phyloP scores from a whole-genome alignment of 2,797 vertebrate species.

The Ctenopoma kingsleyae region DNA sequence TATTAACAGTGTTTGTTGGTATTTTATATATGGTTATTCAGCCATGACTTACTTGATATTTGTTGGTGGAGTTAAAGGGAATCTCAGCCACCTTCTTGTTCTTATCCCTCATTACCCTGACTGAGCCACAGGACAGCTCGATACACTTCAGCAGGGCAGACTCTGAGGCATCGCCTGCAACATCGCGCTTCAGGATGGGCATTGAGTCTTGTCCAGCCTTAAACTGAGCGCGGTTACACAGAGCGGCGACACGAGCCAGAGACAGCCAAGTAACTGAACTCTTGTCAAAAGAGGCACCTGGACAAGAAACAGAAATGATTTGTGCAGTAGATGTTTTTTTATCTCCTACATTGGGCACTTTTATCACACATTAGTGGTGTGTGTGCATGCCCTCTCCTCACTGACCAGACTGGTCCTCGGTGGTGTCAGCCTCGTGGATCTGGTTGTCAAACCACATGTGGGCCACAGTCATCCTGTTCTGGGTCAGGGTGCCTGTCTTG shows the following conservation, averaged over 20 bases:
- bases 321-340: neutral
- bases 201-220: conserved; percentile 90
- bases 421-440: conserved; percentile 96
- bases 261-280: conserved; percentile 90
- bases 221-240: conserved; percentile 94
- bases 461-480: conserved; percentile 96
- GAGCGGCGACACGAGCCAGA: conserved; percentile 87
- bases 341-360: no score
- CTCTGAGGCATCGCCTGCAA: conserved; percentile 93
- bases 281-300: conserved; percentile 93
- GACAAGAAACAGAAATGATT: conserved; percentile 6
- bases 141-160: conserved; percentile 94
- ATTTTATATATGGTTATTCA: neutral
- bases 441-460: conserved; percentile 98
- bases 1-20: neutral
- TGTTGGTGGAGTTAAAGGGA: conserved; percentile 96
- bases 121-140: conserved; percentile 90
- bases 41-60: conserved; percentile 88
- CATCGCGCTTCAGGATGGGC: conserved; percentile 90
- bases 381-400: conserved; percentile 11
- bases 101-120: conserved; percentile 88
- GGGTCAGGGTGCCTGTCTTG: conserved; percentile 94
- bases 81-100: conserved; percentile 96
- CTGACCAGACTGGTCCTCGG: conserved; percentile 93
- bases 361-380: neutral